Base-by-base conservation (phyloP, 2,888 invertebrate genomes). In the Pogonocherus hispidulus region DNA sequence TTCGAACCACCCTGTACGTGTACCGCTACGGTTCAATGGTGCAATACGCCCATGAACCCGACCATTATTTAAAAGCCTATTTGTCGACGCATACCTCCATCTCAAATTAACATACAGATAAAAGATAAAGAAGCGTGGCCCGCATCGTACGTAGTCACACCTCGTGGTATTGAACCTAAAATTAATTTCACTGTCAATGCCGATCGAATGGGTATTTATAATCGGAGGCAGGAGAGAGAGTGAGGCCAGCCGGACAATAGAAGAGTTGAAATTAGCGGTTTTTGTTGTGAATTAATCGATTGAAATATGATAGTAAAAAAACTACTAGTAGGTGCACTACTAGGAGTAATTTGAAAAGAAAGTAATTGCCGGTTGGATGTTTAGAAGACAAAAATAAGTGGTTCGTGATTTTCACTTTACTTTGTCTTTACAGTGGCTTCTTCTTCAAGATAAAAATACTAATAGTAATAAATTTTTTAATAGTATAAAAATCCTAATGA, bases 181-280 rank as follows among this genome's bases (percentile, higher is more conserved):
- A 54, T 51, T 52, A 63, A 62, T 51, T 67, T 71, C 69, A 68
- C 46, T 63, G 67, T 64, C 71, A 71, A 63, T 67, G 71, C 60
- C 66, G 37, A 62, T 62, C 27, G 69, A 67, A 66, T 63, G 64
- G 64, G 66, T 69, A 67, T 69, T 71, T 64, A 67, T 64, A 64
- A 57, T 52, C 18, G 47, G 35, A 20, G 55, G 19, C 52, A 32
- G 46, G 59, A 51, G 51, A 37, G 52, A 27, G 20, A 35, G n/a
- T n/a, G n/a, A n/a, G 35, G 49, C 1, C 49, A 22, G 18, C n/a
- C 57, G 44, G 32, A 32, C 32, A 32, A 32, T 32, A 11, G 32
- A 32, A 11, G 32, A 8, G 32, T 8, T 11, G 32, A 32, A 32
- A 32, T 32, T 32, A 32, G 32, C 32, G 32, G 32, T 32, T 32